phyloP scores from a whole-genome alignment of 1,140 invertebrate genomes.

The Galendromus occidentalis region DNA sequence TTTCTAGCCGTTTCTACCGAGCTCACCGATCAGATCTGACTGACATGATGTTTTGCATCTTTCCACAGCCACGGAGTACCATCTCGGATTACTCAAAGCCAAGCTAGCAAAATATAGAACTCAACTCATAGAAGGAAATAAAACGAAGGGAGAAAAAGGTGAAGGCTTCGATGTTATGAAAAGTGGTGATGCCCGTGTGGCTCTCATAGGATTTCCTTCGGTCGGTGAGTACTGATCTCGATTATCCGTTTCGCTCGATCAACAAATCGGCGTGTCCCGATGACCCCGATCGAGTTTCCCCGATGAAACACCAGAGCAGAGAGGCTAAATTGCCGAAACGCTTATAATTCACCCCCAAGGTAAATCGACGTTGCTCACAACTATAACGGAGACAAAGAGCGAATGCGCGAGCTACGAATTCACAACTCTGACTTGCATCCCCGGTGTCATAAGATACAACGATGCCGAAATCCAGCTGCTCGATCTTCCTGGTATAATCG shows the following conservation, averaged over 20 bases:
- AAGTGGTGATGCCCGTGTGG: slow-evolving; percentile 94
- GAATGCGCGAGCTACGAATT: slow-evolving; percentile 96
- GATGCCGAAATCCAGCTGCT: slow-evolving; percentile 94
- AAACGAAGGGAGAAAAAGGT: slow-evolving; percentile 84
- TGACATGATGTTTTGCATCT: background rate
- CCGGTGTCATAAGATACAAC: slow-evolving; percentile 93
- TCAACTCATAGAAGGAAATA: slow-evolving; percentile 72
- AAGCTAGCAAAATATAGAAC: slow-evolving; percentile 94
- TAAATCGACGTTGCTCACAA: slow-evolving; percentile 79
- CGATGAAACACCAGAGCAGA: no score
- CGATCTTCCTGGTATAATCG: slow-evolving; percentile 86
- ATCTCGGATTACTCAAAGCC: slow-evolving; percentile 91
- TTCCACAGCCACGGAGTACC: slow-evolving; percentile 83
- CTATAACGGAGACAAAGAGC: slow-evolving; percentile 78
- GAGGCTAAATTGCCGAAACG: background rate
- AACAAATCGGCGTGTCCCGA: background rate
- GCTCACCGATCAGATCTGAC: background rate
- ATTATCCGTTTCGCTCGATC: background rate
- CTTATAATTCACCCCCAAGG: background rate
- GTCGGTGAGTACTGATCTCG: slow-evolving; percentile 56
- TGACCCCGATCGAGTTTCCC: no score
- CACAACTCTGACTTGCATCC: slow-evolving; percentile 96
- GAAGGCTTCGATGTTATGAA: slow-evolving; percentile 99
- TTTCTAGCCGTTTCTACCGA: background rate
- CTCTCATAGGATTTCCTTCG: slow-evolving; percentile 90